phyloP scores from a whole-genome alignment of 2,888 invertebrate species.

The Scelioninae gen. 2 region DNA sequence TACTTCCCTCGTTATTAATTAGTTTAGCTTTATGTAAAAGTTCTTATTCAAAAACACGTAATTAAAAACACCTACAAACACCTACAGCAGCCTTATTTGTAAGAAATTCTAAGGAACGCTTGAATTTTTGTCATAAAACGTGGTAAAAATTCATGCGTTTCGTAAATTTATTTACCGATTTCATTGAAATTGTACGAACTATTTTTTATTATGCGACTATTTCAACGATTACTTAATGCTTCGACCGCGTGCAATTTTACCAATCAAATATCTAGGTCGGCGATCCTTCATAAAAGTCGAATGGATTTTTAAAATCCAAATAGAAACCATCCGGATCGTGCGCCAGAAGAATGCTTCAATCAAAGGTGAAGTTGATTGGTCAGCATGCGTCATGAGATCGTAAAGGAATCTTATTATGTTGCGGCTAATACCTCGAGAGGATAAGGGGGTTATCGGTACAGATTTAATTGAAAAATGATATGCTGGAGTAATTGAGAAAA shows the following conservation, averaged over 20 bases:
- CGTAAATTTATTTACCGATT: too few relatives aligned
- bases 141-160: too few relatives aligned
- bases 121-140: too few relatives aligned
- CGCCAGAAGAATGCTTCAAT: not conserved
- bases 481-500: not conserved
- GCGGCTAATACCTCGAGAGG: not conserved
- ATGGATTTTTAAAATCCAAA: constrained; percentile 4
- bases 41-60: too few relatives aligned
- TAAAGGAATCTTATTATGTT: not conserved
- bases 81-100: too few relatives aligned
- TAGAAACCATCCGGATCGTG: constrained; percentile 1
- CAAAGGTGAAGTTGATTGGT: constrained; percentile 12
- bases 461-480: constrained; percentile 2
- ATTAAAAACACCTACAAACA: too few relatives aligned
- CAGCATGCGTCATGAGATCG: constrained; percentile 14
- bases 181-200: too few relatives aligned
- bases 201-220: constrained; percentile 2
- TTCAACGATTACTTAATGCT: constrained; percentile 23
- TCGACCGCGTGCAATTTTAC: constrained; percentile 3
- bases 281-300: constrained; percentile 18
- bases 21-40: too few relatives aligned
- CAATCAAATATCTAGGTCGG: constrained; percentile 28
- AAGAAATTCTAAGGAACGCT: too few relatives aligned
- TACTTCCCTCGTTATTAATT: too few relatives aligned
- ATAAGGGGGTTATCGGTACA: not conserved